A percentile compares a stretch with the other conserved stretches of the same genome.
phyloP scores from a whole-genome alignment of 2,888 invertebrate genomes.

The Colostygia pectinataria region DNA sequence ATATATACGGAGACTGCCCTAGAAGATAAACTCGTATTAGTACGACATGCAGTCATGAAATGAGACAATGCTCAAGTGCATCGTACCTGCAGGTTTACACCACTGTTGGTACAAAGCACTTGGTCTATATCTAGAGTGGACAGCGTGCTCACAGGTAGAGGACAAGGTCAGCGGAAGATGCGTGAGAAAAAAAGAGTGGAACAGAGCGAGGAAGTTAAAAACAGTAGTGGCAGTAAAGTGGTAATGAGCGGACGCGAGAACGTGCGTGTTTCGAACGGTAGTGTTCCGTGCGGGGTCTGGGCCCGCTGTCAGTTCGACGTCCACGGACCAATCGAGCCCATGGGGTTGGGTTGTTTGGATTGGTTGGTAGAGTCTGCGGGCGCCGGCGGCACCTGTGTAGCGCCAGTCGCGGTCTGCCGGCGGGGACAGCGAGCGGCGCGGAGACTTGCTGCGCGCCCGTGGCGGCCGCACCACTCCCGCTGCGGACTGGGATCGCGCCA shows the following conservation, averaged over 20 bases:
- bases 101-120: slow-evolving; percentile 40
- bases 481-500: slow-evolving; percentile 93
- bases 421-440: slow-evolving; percentile 92
- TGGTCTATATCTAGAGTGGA: slow-evolving; percentile 48
- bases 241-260: slow-evolving; percentile 75
- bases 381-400: slow-evolving; percentile 81
- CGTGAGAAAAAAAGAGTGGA: slow-evolving; percentile 69
- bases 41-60: slow-evolving; percentile 46
- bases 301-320: slow-evolving; percentile 52
- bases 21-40: slow-evolving; percentile 29
- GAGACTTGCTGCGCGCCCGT: slow-evolving; percentile 90
- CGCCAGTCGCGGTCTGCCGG: slow-evolving; percentile 86
- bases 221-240: slow-evolving; percentile 79
- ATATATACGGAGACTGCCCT: slow-evolving; percentile 22
- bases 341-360: slow-evolving; percentile 31
- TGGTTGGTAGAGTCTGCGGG: slow-evolving; percentile 49
- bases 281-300: slow-evolving; percentile 81
- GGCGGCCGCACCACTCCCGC: slow-evolving; percentile 84
- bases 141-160: slow-evolving; percentile 71
- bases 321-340: slow-evolving; percentile 46
- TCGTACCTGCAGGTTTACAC: slow-evolving; percentile 8
- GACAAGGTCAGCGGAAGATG: slow-evolving; percentile 72
- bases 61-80: slow-evolving; percentile 31
- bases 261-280: slow-evolving; percentile 68
- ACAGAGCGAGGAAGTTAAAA: slow-evolving; percentile 71